Percentiles rank a stretch among this genome's conserved stretches.
phyloP scores from a whole-genome alignment of 2,113 vertebrate species.

The Todiramphus saurophagus region DNA sequence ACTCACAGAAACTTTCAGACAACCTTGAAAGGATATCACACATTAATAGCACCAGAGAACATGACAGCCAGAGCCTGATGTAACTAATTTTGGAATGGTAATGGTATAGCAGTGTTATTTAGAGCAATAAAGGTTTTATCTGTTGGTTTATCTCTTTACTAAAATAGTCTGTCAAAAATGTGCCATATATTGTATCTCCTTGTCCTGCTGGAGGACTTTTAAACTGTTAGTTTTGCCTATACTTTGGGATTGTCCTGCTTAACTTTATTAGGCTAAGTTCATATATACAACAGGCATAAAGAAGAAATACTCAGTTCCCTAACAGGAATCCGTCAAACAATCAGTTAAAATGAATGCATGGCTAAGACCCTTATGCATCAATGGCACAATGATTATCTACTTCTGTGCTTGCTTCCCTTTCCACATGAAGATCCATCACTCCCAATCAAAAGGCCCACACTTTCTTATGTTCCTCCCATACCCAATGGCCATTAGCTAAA shows the following conservation, averaged over 20 bases:
- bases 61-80: not conserved
- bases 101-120: not conserved
- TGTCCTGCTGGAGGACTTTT: not conserved
- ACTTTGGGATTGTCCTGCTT: not conserved
- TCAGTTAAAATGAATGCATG: not conserved
- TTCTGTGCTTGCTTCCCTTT: not conserved
- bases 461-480: not conserved
- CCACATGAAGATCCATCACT: not conserved
- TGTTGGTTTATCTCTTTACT: conserved; percentile 31
- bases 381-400: not conserved
- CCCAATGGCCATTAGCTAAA: not conserved
- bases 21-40: conserved; percentile 3
- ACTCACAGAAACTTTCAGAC: conserved; percentile 3
- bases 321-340: not conserved
- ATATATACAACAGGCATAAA: not conserved
- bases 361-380: not conserved
- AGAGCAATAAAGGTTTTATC: conserved; percentile 23
- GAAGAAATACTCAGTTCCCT: not conserved
- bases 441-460: not conserved
- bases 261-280: not conserved
- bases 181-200: not conserved
- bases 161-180: not conserved
- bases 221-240: not conserved
- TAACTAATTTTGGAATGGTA: conserved; percentile 33
- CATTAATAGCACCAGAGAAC: conserved; percentile 8